phyloP scores from a whole-genome alignment of 2,888 invertebrate species.

The Esperia sulphurella region DNA sequence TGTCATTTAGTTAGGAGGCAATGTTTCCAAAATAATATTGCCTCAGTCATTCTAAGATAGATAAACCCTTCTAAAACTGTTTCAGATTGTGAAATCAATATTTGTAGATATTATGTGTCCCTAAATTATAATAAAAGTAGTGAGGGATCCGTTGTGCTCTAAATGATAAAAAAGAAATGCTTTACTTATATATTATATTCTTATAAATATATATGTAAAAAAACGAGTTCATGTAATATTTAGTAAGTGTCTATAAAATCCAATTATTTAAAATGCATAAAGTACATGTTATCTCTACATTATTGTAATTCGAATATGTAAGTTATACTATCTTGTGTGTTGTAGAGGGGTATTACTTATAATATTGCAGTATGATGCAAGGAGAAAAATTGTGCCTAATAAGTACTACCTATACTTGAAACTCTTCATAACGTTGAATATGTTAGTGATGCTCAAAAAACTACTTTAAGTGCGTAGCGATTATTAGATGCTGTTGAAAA shows the following conservation, averaged over 20 bases:
- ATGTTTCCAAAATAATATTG: conserved; percentile 40
- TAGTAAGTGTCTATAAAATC: conserved; percentile 75
- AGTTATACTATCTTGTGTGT: conserved; percentile 59
- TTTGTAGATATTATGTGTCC: conserved; percentile 70
- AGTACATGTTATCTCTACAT: conserved; percentile 58
- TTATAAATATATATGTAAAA: conserved; percentile 78
- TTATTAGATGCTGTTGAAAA: conserved; percentile 63
- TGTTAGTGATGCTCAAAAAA: conserved; percentile 74
- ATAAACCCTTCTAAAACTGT: conserved; percentile 55
- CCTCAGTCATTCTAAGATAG: conserved; percentile 55
- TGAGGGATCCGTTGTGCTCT: conserved; percentile 72
- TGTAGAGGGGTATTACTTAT: conserved; percentile 49
- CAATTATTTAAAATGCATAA: conserved; percentile 58
- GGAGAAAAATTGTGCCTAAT: conserved; percentile 72
- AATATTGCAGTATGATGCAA: conserved; percentile 21
- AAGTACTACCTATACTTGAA: conserved; percentile 43
- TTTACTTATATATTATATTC: conserved; percentile 77
- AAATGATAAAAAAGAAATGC: conserved; percentile 70
- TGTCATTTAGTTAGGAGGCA: conserved; percentile 66
- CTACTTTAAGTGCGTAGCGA: conserved; percentile 68
- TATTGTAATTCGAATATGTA: conserved; percentile 40
- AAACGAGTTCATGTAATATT: conserved; percentile 62
- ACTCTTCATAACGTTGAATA: conserved; percentile 51
- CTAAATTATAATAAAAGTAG: conserved; percentile 37
- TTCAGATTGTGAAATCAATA: conserved; percentile 50